A percentile compares a stretch with the other conserved stretches of the same genome.
phyloP scores from a whole-genome alignment of 2,888 invertebrate genomes.

The Tetanocera ferruginea region DNA sequence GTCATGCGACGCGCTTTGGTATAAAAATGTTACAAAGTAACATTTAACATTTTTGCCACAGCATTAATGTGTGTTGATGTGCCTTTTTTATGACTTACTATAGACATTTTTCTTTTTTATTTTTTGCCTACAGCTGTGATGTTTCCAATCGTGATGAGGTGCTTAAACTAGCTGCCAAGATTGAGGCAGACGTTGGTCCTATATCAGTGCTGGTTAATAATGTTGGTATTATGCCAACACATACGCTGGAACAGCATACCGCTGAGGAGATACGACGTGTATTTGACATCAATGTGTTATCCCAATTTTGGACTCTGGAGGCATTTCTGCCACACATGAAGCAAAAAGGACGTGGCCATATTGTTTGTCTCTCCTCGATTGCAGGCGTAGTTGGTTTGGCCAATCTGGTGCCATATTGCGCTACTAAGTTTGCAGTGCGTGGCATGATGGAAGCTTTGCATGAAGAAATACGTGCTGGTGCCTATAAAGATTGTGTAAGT shows the following conservation, averaged over 20 bases:
- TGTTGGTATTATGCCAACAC: conserved; percentile 89
- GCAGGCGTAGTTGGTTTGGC: conserved; percentile 81
- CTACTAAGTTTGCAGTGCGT: conserved; percentile 84
- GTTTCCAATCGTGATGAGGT: conserved; percentile 81
- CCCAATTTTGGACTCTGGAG: conserved; percentile 83
- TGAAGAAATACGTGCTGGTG: conserved; percentile 79
- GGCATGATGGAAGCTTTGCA: conserved; percentile 87
- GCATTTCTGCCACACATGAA: conserved; percentile 84
- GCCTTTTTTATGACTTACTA: no score
- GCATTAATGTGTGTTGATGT: background rate
- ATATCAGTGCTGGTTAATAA: conserved; percentile 87
- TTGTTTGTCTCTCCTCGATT: conserved; percentile 83
- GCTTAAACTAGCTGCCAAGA: conserved; percentile 74
- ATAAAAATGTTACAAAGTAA: no score
- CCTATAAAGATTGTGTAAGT: conserved; percentile 61
- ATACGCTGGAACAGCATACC: conserved; percentile 76
- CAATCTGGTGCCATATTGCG: conserved; percentile 86
- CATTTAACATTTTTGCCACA: background rate
- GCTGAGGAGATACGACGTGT: conserved; percentile 78
- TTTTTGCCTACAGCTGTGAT: conserved; percentile 75
- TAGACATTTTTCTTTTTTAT: background rate
- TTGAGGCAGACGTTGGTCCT: conserved; percentile 80
- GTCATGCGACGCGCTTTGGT: no score
- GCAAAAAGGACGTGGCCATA: conserved; percentile 80
- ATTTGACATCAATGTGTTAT: conserved; percentile 82